Conservation (phyloP, 2,888 invertebrate species). For the Pseudanteris insignis region DNA sequence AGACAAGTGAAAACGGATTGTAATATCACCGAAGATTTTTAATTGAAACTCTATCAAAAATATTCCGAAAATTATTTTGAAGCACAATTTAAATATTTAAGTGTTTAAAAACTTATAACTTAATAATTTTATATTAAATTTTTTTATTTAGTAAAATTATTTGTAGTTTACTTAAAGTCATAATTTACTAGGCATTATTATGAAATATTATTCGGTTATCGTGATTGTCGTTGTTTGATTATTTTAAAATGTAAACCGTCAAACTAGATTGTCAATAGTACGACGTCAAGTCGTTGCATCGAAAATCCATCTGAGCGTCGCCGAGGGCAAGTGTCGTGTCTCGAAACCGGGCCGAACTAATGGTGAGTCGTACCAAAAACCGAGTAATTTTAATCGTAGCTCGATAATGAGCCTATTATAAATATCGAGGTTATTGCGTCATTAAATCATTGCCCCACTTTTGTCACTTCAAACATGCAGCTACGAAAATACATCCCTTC, state of each 20-base stretch:
- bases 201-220: no score
- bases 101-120: no score
- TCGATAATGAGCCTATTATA: conserved; percentile 33
- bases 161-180: no score
- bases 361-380: conserved; percentile 3
- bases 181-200: no score
- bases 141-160: no score
- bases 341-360: no score
- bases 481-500: conserved; percentile 22
- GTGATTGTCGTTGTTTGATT: no score
- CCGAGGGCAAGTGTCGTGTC: no score
- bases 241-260: no score
- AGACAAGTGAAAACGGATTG: conserved; percentile 8
- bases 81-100: no score
- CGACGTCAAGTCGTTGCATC: conserved; percentile 21
- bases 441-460: conserved; percentile 35
- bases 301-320: conserved; percentile 34
- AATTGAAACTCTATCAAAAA: conserved; percentile 2
- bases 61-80: neutral
- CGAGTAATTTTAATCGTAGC: conserved; percentile 19
- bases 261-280: no score
- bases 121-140: no score
- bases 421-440: conserved; percentile 39
- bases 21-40: conserved; percentile 6
- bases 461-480: conserved; percentile 16